These are phyloP conservation scores for Apotomis turbidana DNA, from an alignment of 2,888 invertebrate genomes.

Conservation along the genomic window DNA sequence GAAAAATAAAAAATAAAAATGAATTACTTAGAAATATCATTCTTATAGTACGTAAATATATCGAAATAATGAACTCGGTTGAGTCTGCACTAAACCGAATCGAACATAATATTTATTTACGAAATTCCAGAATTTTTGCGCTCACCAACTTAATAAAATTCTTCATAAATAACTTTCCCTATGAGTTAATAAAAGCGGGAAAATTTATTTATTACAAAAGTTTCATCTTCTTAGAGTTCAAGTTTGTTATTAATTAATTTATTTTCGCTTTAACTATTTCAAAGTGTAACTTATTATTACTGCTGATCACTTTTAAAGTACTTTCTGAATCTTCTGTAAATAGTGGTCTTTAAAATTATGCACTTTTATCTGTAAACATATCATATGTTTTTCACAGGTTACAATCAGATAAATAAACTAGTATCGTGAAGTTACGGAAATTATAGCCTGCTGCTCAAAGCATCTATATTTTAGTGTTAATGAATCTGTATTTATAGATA, in stretches of 20 bases:
- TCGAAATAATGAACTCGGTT: not conserved
- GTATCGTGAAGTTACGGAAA: too few species aligned
- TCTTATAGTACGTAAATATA: not conserved
- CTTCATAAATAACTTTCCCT: slow-evolving; percentile 37
- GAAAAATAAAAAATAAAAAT: too few species aligned
- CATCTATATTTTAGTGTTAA: too few species aligned
- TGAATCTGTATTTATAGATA: too few species aligned
- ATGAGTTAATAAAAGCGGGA: slow-evolving; percentile 32
- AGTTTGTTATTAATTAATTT: slow-evolving; percentile 32
- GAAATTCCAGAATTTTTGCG: slow-evolving; percentile 38
- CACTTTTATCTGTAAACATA: too few species aligned
- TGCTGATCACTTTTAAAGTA: not conserved
- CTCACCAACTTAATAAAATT: slow-evolving; percentile 35
- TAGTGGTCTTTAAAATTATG: too few species aligned
- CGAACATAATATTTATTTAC: slow-evolving; percentile 31
- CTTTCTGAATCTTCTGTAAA: not conserved
- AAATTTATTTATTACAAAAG: slow-evolving; percentile 40
- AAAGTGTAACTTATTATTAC: not conserved
- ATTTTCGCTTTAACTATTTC: slow-evolving; percentile 30
- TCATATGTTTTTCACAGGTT: too few species aligned
- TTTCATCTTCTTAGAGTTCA: slow-evolving; percentile 24
- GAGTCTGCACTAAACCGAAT: slow-evolving; percentile 15
- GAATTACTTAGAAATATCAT: too few species aligned
- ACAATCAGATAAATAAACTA: too few species aligned
- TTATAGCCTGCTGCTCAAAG: too few species aligned